phyloP scores from a whole-genome alignment of 2,888 invertebrate genomes.

The Tenthredo scrophulariae region DNA sequence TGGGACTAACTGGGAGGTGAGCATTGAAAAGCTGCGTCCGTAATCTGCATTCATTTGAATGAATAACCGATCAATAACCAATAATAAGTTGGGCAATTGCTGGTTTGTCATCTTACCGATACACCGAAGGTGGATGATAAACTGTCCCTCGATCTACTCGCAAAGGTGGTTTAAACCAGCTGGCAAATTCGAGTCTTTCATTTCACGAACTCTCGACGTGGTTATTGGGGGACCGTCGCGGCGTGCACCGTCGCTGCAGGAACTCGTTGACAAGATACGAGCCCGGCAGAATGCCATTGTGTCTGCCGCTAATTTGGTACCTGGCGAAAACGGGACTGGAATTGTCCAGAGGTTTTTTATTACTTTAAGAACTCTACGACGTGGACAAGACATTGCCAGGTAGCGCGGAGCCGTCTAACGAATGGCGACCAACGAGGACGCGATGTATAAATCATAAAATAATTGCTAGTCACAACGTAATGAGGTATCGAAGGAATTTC shows the following conservation, averaged over 20 bases:
- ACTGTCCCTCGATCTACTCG: slow-evolving; percentile 60
- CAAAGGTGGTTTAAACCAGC: not conserved
- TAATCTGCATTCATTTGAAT: slow-evolving; percentile 79
- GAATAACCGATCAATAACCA: slow-evolving; percentile 78
- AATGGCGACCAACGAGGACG: slow-evolving; percentile 53
- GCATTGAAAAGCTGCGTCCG: slow-evolving; percentile 76
- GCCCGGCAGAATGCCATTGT: slow-evolving; percentile 41
- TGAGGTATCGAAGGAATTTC: slow-evolving; percentile 53
- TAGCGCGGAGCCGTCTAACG: slow-evolving; percentile 46
- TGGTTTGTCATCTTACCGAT: slow-evolving; percentile 76
- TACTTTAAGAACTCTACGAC: slow-evolving; percentile 3
- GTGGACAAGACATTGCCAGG: slow-evolving; percentile 51
- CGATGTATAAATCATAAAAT: slow-evolving; percentile 53
- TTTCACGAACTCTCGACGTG: not conserved
- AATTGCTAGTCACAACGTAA: slow-evolving; percentile 53
- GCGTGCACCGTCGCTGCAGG: not conserved
- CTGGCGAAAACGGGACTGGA: slow-evolving; percentile 52
- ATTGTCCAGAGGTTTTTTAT: slow-evolving; percentile 52
- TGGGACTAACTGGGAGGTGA: slow-evolving; percentile 74
- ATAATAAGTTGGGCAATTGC: slow-evolving; percentile 76
- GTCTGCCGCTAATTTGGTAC: slow-evolving; percentile 50
- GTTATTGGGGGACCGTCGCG: not conserved
- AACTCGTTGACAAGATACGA: slow-evolving; percentile 38
- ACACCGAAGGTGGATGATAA: slow-evolving; percentile 66
- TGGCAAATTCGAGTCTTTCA: slow-evolving; percentile 16